These are phyloP conservation scores for Triplophysa dalaica DNA, from an alignment of 2,113 vertebrate species.

Conservation along the genomic window DNA sequence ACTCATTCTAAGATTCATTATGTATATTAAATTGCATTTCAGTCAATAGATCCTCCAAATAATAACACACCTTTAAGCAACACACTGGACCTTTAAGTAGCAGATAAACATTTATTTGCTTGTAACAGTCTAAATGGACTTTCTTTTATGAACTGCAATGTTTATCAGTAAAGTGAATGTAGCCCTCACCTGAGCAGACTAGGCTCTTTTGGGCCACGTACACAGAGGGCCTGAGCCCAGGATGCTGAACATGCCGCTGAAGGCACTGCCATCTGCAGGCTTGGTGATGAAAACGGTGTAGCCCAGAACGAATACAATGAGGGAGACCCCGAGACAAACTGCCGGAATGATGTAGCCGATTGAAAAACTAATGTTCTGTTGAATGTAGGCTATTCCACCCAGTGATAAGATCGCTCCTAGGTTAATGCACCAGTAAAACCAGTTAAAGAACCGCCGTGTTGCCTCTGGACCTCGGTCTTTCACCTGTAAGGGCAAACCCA, in stretches of 20 bases:
- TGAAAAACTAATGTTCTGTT: slow-evolving; percentile 88
- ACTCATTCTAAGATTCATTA: too few relatives aligned
- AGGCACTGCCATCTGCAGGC: slow-evolving; percentile 92
- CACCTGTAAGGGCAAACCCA: slow-evolving; percentile 73
- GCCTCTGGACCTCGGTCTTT: slow-evolving; percentile 95
- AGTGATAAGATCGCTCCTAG: slow-evolving; percentile 91
- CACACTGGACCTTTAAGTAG: too few relatives aligned
- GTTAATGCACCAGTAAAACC: slow-evolving; percentile 99
- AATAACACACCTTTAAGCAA: too few relatives aligned
- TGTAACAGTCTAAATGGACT: too few relatives aligned
- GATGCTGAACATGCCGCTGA: slow-evolving; percentile 88
- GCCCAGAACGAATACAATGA: slow-evolving; percentile 86
- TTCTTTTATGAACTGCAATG: not conserved
- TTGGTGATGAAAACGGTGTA: slow-evolving; percentile 89
- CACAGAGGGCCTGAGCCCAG: slow-evolving; percentile 82
- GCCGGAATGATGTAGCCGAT: slow-evolving; percentile 85
- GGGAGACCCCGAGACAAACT: slow-evolving; percentile 85
- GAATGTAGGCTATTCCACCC: slow-evolving; percentile 90
- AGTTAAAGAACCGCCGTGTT: slow-evolving; percentile 94
- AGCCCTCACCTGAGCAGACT: slow-evolving; percentile 56
- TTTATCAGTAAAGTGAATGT: not conserved
- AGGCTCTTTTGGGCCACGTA: slow-evolving; percentile 61
- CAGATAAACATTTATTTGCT: too few relatives aligned
- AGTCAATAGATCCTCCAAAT: too few relatives aligned
- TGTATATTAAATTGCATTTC: too few relatives aligned